A percentile compares a stretch with the other conserved stretches of the same genome.
Conservation (phyloP, 1,140 invertebrate genomes). For the Sogatella furcifera region DNA sequence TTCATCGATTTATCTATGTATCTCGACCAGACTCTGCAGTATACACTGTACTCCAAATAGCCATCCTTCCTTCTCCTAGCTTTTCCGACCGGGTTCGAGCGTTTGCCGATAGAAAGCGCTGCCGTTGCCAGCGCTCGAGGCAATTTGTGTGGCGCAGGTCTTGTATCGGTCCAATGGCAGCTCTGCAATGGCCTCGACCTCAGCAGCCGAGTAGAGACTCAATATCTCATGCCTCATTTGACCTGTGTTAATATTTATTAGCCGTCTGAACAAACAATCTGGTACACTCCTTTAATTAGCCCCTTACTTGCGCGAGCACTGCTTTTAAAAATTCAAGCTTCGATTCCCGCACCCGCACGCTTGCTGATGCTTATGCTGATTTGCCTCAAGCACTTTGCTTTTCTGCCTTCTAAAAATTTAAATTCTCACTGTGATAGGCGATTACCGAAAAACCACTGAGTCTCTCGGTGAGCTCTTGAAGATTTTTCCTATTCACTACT, state of each 20-base stretch:
- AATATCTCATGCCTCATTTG: conserved; percentile 17
- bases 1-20: too few species aligned
- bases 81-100: neutral
- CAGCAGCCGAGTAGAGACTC: conserved; percentile 1
- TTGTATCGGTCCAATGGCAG: conserved; percentile 4
- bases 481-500: too few species aligned
- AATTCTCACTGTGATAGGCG: too few species aligned
- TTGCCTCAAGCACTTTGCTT: too few species aligned
- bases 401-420: too few species aligned
- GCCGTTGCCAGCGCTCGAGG: neutral
- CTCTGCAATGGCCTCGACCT: conserved; percentile 10
- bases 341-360: too few species aligned
- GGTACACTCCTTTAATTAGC: conserved; percentile 12
- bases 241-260: conserved; percentile 17
- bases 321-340: neutral
- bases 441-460: too few species aligned
- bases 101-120: neutral
- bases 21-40: too few species aligned
- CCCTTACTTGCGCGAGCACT: neutral
- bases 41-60: too few species aligned
- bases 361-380: too few species aligned
- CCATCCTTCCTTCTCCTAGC: neutral
- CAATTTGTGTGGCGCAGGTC: conserved; percentile 7
- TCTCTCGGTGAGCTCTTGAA: too few species aligned
- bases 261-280: conserved; percentile 12